Evolutionary conservation across 2,113 vertebrate genomes (phyloP).

Genomic region (Ictalurus punctatus): DNA sequence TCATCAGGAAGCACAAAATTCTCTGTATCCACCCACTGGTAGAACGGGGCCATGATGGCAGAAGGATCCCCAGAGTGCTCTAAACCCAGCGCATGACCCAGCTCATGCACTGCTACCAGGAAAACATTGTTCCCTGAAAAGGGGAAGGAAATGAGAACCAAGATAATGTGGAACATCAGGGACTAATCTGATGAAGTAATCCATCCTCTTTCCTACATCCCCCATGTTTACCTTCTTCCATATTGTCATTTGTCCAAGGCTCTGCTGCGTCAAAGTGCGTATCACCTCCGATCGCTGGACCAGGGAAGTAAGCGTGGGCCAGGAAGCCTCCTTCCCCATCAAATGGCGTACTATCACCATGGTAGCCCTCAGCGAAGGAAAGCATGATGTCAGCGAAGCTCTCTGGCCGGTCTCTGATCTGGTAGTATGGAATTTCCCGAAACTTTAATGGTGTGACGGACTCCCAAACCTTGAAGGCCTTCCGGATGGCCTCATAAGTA

Average conservation of each 20-base stretch:
- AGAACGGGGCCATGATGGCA: constrained; percentile 92
- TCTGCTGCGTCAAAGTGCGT: constrained; percentile 90
- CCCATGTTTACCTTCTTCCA: constrained; percentile 75
- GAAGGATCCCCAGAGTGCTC: constrained; percentile 86
- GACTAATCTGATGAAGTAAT: neutral
- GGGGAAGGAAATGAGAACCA: neutral
- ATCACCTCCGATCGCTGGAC: constrained; percentile 86
- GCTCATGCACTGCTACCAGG: constrained; percentile 86
- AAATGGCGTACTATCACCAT: constrained; percentile 90
- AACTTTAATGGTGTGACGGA: constrained; percentile 79
- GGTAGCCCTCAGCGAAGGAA: constrained; percentile 87
- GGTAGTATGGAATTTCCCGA: constrained; percentile 82
- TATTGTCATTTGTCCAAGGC: constrained; percentile 83
- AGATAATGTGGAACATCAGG: neutral
- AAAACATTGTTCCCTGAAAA: constrained; percentile 86
- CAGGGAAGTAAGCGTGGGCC: constrained; percentile 90
- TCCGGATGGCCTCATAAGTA: constrained; percentile 82
- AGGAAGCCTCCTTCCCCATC: constrained; percentile 89
- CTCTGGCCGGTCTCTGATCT: constrained; percentile 77
- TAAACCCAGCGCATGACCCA: constrained; percentile 87
- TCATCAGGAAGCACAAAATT: constrained; percentile 87
- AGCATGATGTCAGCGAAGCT: constrained; percentile 92
- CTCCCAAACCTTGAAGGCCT: constrained; percentile 85
- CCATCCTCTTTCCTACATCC: neutral
- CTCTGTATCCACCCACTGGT: constrained; percentile 90